Evolutionary conservation across 2,888 invertebrate species (phyloP), one percentile per base, ranked within the genome.

Genomic region (Nyleta sp.): DNA sequence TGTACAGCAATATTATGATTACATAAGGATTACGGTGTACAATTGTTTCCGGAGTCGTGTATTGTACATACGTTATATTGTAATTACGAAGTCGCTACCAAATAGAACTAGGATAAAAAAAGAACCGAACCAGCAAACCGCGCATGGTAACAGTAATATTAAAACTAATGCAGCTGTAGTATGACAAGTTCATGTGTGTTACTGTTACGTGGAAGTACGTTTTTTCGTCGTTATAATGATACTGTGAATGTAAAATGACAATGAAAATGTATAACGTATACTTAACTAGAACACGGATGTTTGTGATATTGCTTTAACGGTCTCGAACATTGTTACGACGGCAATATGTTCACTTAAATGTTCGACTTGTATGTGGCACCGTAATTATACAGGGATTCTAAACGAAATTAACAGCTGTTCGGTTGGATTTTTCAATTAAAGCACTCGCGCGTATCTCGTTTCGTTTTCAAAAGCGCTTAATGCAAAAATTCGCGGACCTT

Each of bases 211-310:
- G 64, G 40, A 42, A 48, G 42, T 64, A 57, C 44, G 15, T 64
- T 67, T 74, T 73, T 60, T 71, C 73, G 60, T 52, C 67, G 67
- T 74, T 74, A 60, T 67, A 59, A 65, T 38, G 46, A 59, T 67
- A 67, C 44, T 42, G 57, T 73, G 59, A 60, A 53, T 67, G 59
- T 74, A 42, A 48, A 55, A 33, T 64, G 59, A 60, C 65, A 74
- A 74, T 65, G 73, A 42, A 59, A 59, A 65, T 67, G 73, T 59
- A 67, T 67, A 60, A 65, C 44, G 59, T 74, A 52, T 74, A 74
- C 40, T 48, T 35, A 64, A 64, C 42, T 65, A 65, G 65, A 65
- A 62, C 62, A 48, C 62, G 53, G 50, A 73, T 67, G 52, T 59
- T 74, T 65, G 50, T 67, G 73, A 67, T 74, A 64, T 67, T 40